Conservation (phyloP, 2,797 vertebrate genomes). For the Rousettus madagascariensis region DNA sequence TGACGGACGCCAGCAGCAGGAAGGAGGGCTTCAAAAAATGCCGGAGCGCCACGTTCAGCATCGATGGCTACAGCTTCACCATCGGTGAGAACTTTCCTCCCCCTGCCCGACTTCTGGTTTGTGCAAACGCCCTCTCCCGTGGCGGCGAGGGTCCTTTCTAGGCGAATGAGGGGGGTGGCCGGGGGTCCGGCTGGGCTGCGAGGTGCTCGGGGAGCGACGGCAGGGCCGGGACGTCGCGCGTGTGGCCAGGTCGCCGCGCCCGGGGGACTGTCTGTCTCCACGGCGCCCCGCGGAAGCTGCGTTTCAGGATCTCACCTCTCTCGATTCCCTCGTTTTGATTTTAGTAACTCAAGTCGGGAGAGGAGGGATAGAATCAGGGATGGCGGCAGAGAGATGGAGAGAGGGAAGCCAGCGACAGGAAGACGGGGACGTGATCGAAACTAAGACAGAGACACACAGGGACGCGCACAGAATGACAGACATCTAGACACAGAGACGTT, state of each 20-base stretch:
- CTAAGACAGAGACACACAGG: neutral
- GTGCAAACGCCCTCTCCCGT: neutral
- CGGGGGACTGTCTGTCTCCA: neutral
- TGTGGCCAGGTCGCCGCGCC: neutral
- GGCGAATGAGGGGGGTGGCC: neutral
- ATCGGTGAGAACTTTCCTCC: conserved; percentile 90
- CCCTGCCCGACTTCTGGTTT: neutral
- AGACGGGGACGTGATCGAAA: neutral
- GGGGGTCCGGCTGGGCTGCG: neutral
- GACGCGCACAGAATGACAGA: neutral
- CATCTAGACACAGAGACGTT: neutral
- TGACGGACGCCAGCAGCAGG: conserved; percentile 90
- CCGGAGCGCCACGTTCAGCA: conserved; percentile 96
- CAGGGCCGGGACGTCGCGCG: neutral
- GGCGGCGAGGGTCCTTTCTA: neutral
- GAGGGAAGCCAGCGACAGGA: neutral
- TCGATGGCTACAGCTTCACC: conserved; percentile 97
- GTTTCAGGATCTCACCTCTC: neutral
- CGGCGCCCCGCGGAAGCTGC: neutral
- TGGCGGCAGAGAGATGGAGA: neutral
- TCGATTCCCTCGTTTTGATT: conserved; percentile 43
- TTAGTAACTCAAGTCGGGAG: neutral
- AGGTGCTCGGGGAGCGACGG: neutral
- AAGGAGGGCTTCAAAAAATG: conserved; percentile 97
- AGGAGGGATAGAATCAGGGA: neutral